These are phyloP conservation scores for Meteorus cinctellus DNA, from an alignment of 2,888 invertebrate genomes.

Conservation along the genomic window DNA sequence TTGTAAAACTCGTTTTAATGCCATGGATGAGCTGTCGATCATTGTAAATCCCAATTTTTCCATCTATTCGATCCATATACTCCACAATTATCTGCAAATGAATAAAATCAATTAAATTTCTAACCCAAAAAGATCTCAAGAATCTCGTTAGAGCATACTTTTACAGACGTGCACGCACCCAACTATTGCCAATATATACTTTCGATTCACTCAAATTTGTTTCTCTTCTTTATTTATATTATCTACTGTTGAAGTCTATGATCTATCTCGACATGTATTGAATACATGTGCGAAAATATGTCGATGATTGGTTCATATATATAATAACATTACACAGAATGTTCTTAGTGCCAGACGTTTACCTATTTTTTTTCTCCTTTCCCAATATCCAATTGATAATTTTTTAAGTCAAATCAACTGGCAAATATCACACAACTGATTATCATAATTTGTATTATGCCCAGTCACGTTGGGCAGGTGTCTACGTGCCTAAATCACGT, in stretches of 20 bases:
- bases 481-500: not conserved
- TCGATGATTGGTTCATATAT: not conserved
- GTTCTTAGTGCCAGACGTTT: not conserved
- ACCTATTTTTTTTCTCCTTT: not conserved
- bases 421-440: not conserved
- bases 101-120: not conserved
- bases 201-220: not conserved
- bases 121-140: not conserved
- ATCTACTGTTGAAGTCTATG: too few relatives aligned
- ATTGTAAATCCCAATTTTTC: not conserved
- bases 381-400: not conserved
- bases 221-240: not conserved
- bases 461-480: not conserved
- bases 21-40: not conserved
- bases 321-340: not conserved
- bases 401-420: not conserved
- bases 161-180: not conserved
- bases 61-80: not conserved
- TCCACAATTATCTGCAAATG: not conserved
- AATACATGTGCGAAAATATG: not conserved
- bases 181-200: not conserved
- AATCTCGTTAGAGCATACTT: not conserved
- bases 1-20: not conserved
- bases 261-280: not conserved
- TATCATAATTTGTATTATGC: not conserved